Evolutionary conservation across 2,113 vertebrate genomes (phyloP), one percentile per base, ranked within the genome.

Genomic region (Ceyx melanurus): DNA sequence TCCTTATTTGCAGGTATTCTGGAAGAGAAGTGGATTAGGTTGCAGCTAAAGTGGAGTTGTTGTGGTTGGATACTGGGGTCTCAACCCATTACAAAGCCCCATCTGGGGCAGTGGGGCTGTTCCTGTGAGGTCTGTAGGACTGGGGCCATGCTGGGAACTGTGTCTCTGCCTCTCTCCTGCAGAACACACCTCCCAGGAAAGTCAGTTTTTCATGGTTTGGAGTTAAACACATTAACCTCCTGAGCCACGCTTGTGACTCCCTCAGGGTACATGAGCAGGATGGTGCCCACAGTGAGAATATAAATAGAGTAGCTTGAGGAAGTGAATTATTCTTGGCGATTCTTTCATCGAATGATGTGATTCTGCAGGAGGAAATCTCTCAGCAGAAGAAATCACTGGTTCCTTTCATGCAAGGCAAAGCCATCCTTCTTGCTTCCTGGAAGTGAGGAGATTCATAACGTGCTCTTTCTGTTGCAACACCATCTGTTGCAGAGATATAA

Each of bases 401-500:
- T 97, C 94, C 90, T 84, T 95, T 85, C 26, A 2, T 97, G 97
- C 91, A 21, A 92, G 90, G 93, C 80, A 77, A 72, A 77, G 22
- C 6, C 90, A 77, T 95, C 82, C 57, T 53, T 95, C 90, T 94
- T 87, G 65, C 66, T 96, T 95, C 91, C 94, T 93, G 68, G 91
- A 94, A 68, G 71, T 51, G 93, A 67, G 88, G 94, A 82, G 76
- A 45, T 79, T 79, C 57, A 8, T 68, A 87, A 15, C 4, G 16
- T 42, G 64, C 89, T 86, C 77, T 29, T 75, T 53, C 83, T 82
- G 68, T 87, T 79, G 76, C 79, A 92, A 11, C 60, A 67, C 82
- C 95, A 94, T 97, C 94, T 93, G 89, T 45, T 89, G 89, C 85
- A 79, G 87, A 87, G 88, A 84, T 83, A 17, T 28, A 79, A 94